These are phyloP conservation scores for Dolichotis patagonum DNA, from an alignment of 2,113 vertebrate genomes.

Conservation along the genomic window DNA sequence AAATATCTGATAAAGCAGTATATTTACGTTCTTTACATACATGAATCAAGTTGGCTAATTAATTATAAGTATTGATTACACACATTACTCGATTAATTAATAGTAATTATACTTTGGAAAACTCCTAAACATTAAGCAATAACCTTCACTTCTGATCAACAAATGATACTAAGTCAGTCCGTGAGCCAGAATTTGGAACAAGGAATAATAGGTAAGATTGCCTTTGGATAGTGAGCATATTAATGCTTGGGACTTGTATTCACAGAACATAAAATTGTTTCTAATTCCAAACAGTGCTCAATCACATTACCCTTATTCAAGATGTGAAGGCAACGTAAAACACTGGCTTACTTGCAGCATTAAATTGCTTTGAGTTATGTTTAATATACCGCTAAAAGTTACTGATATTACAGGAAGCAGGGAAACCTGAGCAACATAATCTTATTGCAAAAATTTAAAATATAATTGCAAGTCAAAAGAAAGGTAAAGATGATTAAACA, in stretches of 20 bases:
- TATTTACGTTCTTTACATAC: background rate
- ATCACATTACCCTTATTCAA: background rate
- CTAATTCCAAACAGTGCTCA: background rate
- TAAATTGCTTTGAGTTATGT: background rate
- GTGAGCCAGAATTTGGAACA: background rate
- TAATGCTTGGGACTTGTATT: background rate
- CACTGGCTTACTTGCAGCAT: background rate
- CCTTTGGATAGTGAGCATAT: background rate
- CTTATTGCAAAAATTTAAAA: conserved; percentile 28
- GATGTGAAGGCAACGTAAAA: background rate
- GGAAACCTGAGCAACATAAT: background rate
- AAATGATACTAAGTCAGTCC: background rate
- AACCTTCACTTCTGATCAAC: background rate
- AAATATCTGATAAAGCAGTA: background rate
- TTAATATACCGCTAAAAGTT: background rate
- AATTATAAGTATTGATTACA: background rate
- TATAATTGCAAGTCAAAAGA: background rate
- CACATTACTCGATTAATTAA: background rate
- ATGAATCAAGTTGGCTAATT: background rate
- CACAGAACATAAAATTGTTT: background rate
- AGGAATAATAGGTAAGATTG: background rate
- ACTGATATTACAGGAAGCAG: background rate
- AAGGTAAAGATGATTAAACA: background rate
- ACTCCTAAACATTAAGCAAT: background rate
- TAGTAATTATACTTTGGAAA: background rate